Evolutionary conservation across 2,113 vertebrate genomes (phyloP).

Genomic region (Heterocephalus glaber): DNA sequence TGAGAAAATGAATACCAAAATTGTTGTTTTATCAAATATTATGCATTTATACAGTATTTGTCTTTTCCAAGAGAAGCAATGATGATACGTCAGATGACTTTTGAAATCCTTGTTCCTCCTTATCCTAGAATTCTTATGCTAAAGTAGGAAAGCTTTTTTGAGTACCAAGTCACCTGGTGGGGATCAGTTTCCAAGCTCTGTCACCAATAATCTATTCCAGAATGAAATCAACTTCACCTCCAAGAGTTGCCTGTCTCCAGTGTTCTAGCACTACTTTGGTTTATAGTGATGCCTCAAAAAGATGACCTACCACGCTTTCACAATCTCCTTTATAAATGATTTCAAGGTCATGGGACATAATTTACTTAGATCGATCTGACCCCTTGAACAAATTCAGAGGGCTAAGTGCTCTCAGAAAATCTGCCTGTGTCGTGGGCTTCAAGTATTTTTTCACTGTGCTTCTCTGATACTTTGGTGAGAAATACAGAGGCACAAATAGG

Average conservation of each 20-base stretch:
- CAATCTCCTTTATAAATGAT: background rate
- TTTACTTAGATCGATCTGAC: background rate
- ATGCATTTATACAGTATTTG: background rate
- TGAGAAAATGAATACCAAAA: background rate
- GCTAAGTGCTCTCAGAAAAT: background rate
- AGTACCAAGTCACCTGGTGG: background rate
- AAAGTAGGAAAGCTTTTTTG: background rate
- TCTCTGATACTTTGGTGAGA: background rate
- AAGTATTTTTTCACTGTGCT: background rate
- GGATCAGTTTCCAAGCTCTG: background rate
- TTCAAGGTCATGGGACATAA: background rate
- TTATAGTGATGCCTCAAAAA: background rate
- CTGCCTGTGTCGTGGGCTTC: background rate
- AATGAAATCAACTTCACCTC: background rate
- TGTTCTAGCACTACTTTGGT: background rate
- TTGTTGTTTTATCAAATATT: background rate
- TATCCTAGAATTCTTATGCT: background rate
- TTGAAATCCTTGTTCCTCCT: background rate
- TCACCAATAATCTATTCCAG: background rate
- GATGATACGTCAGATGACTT: background rate
- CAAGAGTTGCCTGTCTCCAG: background rate
- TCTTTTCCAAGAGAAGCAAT: background rate
- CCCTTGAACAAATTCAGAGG: conserved; percentile 7
- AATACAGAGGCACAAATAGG: background rate
- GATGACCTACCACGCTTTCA: background rate